Evolutionary conservation across 2,888 invertebrate species (phyloP).

Genomic region (Loripinus fragilis): DNA sequence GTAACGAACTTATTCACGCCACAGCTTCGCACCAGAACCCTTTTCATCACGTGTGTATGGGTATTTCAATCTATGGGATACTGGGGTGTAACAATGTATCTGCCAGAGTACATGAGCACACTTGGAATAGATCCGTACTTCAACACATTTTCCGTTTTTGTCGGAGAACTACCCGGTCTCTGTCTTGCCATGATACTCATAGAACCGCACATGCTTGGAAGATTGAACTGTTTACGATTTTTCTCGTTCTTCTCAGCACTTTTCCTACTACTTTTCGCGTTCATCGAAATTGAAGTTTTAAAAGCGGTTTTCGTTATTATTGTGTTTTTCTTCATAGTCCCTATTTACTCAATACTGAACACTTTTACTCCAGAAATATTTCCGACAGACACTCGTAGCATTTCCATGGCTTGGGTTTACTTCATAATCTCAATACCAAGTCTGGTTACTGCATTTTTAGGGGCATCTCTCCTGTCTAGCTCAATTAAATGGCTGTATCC

Average conservation of each 20-base stretch:
- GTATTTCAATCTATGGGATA: conserved; percentile 75
- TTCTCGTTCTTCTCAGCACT: conserved; percentile 69
- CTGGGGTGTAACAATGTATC: conserved; percentile 77
- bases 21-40: conserved; percentile 60
- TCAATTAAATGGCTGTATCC: conserved; percentile 75
- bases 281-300: conserved; percentile 66
- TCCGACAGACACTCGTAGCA: conserved; percentile 72
- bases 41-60: conserved; percentile 70
- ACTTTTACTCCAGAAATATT: conserved; percentile 77
- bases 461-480: conserved; percentile 71
- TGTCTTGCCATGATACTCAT: conserved; percentile 74
- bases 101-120: conserved; percentile 74
- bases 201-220: conserved; percentile 72
- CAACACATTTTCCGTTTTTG: conserved; percentile 75
- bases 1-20: conserved; percentile 67
- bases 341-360: conserved; percentile 77
- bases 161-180: conserved; percentile 76
- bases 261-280: conserved; percentile 69
- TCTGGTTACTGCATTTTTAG: conserved; percentile 73
- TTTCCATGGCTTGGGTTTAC: conserved; percentile 76
- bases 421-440: conserved; percentile 74
- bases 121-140: conserved; percentile 73
- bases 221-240: conserved; percentile 73
- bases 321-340: conserved; percentile 78
- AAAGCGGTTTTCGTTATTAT: conserved; percentile 73